These are phyloP conservation scores for Coregonus suidteri DNA, from an alignment of 2,797 vertebrate genomes.

Conservation along the genomic window DNA sequence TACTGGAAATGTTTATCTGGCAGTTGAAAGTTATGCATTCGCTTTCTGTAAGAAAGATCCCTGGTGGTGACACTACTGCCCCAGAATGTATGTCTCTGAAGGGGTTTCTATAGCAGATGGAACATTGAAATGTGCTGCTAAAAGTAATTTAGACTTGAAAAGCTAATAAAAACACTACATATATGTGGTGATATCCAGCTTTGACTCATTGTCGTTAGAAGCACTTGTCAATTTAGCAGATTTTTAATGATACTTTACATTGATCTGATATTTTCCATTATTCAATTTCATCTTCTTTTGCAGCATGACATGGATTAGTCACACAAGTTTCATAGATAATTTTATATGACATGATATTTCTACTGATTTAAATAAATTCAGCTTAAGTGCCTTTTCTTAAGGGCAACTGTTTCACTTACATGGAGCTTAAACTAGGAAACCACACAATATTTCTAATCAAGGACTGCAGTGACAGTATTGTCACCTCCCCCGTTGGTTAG, in stretches of 20 bases:
- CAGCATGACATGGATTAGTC: slow-evolving; percentile 5
- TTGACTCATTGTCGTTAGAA: not conserved
- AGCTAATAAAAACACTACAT: not conserved
- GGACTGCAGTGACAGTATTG: not conserved
- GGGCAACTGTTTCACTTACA: slow-evolving; percentile 9
- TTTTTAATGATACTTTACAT: not conserved
- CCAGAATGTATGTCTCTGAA: not conserved
- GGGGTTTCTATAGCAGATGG: not conserved
- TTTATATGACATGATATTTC: slow-evolving; percentile 21
- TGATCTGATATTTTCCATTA: not conserved
- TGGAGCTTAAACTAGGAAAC: slow-evolving; percentile 6
- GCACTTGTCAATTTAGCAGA: not conserved
- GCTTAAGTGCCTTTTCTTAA: slow-evolving; percentile 20
- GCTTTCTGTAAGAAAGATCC: not conserved
- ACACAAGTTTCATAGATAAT: slow-evolving; percentile 13
- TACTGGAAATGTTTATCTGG: not conserved
- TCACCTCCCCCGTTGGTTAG: not conserved
- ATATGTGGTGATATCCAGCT: not conserved
- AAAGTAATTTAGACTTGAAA: not conserved
- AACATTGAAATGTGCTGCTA: not conserved
- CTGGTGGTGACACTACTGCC: not conserved
- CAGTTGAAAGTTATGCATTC: not conserved
- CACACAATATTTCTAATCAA: not conserved
- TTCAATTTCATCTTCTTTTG: not conserved
- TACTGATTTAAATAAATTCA: slow-evolving; percentile 10